These are phyloP conservation scores for Pogonomyrmex californicus DNA, from an alignment of 1,140 invertebrate genomes.

Conservation along the genomic window DNA sequence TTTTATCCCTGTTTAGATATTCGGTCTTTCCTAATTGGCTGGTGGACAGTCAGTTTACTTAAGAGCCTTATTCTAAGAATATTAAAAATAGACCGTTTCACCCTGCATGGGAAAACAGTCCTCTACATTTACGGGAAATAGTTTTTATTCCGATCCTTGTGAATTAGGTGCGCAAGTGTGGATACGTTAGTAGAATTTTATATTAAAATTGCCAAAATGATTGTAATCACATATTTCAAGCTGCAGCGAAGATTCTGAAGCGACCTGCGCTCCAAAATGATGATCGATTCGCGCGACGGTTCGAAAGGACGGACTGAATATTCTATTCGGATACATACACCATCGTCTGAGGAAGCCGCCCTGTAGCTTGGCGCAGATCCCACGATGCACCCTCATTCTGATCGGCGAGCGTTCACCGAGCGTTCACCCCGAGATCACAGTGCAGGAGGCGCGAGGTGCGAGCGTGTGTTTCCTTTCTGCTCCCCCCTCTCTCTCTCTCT, in stretches of 20 bases:
- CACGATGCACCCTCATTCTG: conserved; percentile 84
- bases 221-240: neutral
- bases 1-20: neutral
- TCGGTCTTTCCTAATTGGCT: neutral
- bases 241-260: too few relatives aligned
- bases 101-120: neutral
- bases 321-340: conserved; percentile 83
- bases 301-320: neutral
- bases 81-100: neutral
- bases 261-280: neutral
- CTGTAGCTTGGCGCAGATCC: conserved; percentile 85
- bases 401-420: conserved; percentile 26
- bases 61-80: neutral
- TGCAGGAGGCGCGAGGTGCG: conserved; percentile 15
- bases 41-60: neutral
- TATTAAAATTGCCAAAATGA: too few relatives aligned
- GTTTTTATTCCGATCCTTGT: neutral
- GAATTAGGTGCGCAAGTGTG: neutral
- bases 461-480: neutral
- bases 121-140: neutral
- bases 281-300: neutral
- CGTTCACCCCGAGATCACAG: conserved; percentile 46
- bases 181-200: neutral
- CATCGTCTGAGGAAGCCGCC: conserved; percentile 85
- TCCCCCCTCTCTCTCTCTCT: too few relatives aligned